Conservation (phyloP, 1,140 invertebrate genomes). For the Pollicipes pollicipes region DNA sequence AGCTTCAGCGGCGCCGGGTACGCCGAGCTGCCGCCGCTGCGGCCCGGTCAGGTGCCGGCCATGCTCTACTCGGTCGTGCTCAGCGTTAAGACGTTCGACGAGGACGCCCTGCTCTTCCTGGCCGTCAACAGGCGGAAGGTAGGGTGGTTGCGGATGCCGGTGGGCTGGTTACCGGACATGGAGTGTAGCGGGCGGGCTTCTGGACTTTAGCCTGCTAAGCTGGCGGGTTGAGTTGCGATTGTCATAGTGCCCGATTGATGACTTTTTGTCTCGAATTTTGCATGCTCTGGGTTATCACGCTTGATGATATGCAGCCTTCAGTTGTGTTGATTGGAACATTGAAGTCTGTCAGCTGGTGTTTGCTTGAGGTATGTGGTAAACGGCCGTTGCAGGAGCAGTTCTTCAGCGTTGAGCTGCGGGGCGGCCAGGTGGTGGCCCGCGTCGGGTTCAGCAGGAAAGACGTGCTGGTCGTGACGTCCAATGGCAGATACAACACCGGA, state of each 20-base stretch:
- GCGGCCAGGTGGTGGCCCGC: slow-evolving; percentile 54
- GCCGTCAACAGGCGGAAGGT: slow-evolving; percentile 50
- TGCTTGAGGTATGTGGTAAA: too few species aligned
- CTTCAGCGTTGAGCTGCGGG: slow-evolving; percentile 51
- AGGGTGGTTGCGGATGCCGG: slow-evolving; percentile 22
- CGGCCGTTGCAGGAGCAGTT: slow-evolving; percentile 63
- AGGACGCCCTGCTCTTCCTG: slow-evolving; percentile 69
- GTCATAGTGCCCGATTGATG: too few species aligned
- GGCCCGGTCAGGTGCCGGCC: slow-evolving; percentile 42
- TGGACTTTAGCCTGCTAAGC: too few species aligned
- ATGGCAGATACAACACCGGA: slow-evolving; percentile 14
- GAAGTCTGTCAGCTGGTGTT: too few species aligned
- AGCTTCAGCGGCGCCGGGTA: slow-evolving; percentile 59
- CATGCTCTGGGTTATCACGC: too few species aligned
- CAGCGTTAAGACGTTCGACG: slow-evolving; percentile 67
- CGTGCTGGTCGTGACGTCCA: slow-evolving; percentile 18
- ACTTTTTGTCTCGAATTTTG: too few species aligned
- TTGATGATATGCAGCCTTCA: too few species aligned
- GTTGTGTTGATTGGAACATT: too few species aligned
- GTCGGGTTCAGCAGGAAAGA: slow-evolving; percentile 34
- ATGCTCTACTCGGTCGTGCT: slow-evolving; percentile 57
- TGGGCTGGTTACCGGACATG: too few species aligned
- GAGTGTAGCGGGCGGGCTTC: too few species aligned
- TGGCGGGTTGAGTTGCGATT: slow-evolving; percentile 8
- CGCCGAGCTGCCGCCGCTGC: slow-evolving; percentile 41